These are phyloP conservation scores for Falco berigora DNA, from an alignment of 2,797 vertebrate genomes.

Conservation along the genomic window DNA sequence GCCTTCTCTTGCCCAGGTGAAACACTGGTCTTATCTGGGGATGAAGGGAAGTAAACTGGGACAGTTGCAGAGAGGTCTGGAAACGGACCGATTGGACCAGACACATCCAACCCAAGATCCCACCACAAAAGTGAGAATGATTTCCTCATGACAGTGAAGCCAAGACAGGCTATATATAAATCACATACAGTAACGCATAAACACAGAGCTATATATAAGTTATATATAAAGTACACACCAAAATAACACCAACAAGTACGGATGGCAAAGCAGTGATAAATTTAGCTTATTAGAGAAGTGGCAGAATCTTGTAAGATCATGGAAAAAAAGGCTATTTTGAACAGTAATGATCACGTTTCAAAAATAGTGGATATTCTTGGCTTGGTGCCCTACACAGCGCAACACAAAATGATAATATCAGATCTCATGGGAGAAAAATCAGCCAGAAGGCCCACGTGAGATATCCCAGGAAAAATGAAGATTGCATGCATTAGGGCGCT, in stretches of 20 bases:
- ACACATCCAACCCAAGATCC: neutral
- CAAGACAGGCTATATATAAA: neutral
- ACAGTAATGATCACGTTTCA: neutral
- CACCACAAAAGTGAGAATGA: neutral
- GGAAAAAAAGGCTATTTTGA: slow-evolving; percentile 25
- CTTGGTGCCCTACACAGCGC: neutral
- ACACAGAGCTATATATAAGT: neutral
- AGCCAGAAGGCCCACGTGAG: neutral
- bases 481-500: neutral
- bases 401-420: neutral
- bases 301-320: neutral
- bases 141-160: neutral
- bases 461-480: neutral
- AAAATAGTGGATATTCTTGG: slow-evolving; percentile 17
- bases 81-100: neutral
- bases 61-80: neutral
- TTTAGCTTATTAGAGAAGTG: neutral
- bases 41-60: neutral
- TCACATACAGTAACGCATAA: neutral
- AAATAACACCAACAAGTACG: neutral
- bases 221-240: neutral
- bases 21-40: neutral
- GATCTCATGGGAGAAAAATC: neutral
- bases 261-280: neutral
- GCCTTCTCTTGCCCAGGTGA: neutral